Percentiles rank a stretch among this genome's conserved stretches.
Evolutionary conservation across 2,797 vertebrate genomes (phyloP).

Genomic region (Hypotaenidia okinawae): DNA sequence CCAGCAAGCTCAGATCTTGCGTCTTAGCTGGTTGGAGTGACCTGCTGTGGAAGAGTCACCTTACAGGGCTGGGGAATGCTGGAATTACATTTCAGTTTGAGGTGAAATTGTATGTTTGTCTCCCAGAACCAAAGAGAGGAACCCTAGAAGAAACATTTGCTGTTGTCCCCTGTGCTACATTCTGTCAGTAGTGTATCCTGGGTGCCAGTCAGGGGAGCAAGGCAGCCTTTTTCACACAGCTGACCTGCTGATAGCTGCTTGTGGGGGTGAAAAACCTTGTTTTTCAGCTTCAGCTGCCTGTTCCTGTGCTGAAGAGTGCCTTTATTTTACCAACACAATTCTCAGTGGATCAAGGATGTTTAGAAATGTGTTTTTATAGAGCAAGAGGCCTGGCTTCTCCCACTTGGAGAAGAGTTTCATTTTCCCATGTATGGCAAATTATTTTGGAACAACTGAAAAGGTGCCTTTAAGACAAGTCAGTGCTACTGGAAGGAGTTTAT

Average conservation of each 20-base stretch:
- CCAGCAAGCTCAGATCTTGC: not conserved
- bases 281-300: not conserved
- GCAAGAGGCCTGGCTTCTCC: conserved; percentile 40
- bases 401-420: conserved; percentile 10
- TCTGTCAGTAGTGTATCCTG: conserved; percentile 21
- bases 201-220: not conserved
- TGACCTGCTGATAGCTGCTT: not conserved
- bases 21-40: not conserved
- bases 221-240: conserved; percentile 6
- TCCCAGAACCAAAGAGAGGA: conserved; percentile 54
- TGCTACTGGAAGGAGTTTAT: not conserved
- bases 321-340: conserved; percentile 43
- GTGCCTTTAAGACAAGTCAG: not conserved
- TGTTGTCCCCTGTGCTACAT: conserved; percentile 7
- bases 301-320: conserved; percentile 37
- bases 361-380: conserved; percentile 55
- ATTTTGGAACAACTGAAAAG: not conserved
- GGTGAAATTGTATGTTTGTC: conserved; percentile 42
- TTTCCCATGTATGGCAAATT: not conserved
- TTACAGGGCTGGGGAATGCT: conserved; percentile 44
- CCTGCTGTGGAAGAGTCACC: not conserved
- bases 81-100: conserved; percentile 56
- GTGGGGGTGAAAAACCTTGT: not conserved
- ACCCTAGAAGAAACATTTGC: conserved; percentile 34
- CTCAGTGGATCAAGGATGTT: conserved; percentile 15